These are phyloP conservation scores for Amphimedon queenslandica DNA, from an alignment of 37 sponge, comb jelly and placozoan genomes.

Conservation along the genomic window DNA sequence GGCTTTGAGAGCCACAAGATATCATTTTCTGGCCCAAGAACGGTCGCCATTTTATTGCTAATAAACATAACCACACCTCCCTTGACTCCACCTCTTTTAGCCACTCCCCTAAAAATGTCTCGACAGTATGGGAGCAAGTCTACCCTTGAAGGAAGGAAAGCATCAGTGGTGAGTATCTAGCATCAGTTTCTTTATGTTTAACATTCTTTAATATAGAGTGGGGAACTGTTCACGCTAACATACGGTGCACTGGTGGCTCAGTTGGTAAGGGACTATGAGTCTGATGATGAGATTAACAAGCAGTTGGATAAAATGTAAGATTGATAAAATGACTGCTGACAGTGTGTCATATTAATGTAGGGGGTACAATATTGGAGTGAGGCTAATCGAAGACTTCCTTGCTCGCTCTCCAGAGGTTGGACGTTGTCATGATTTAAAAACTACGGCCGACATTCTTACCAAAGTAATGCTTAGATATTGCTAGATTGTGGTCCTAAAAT, in stretches of 20 bases:
- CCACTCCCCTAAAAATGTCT: not conserved
- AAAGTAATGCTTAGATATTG: conserved; percentile 40
- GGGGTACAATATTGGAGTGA: conserved; percentile 96
- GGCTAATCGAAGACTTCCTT: conserved; percentile 95
- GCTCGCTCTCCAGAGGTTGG: conserved; percentile 65
- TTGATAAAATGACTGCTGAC: no score
- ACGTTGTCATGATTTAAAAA: conserved; percentile 83
- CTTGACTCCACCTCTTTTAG: no score
- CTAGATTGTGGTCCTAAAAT: not conserved
- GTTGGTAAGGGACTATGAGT: conserved; percentile 94
- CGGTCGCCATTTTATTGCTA: no score
- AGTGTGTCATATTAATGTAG: conserved; percentile 42
- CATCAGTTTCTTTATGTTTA: not conserved
- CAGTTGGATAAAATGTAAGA: conserved; percentile 92
- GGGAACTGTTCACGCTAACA: conserved; percentile 93
- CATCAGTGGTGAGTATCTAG: not conserved
- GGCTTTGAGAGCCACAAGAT: not conserved
- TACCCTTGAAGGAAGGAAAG: not conserved
- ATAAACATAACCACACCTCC: no score
- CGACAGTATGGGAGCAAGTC: not conserved
- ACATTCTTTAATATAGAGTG: conserved; percentile 37
- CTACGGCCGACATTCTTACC: conserved; percentile 88
- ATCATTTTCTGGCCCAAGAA: not conserved
- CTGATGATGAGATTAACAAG: conserved; percentile 92
- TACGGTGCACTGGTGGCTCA: conserved; percentile 97